Evolutionary conservation across 1,140 invertebrate species (phyloP).

Genomic region (Phenacoccus solenopsis): DNA sequence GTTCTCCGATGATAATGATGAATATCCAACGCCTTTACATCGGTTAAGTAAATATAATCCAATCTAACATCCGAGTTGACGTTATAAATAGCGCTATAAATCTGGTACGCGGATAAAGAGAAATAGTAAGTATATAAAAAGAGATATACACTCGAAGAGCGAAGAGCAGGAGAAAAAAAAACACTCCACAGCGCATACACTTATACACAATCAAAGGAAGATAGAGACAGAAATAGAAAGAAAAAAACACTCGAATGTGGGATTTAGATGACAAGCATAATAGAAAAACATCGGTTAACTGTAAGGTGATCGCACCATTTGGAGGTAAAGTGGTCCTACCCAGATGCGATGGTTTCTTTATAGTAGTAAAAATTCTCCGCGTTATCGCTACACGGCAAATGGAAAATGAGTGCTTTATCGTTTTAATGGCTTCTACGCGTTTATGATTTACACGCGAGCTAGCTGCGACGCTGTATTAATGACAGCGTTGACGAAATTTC

Average conservation of each 20-base stretch:
- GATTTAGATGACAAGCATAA: neutral
- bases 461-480: neutral
- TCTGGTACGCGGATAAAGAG: neutral
- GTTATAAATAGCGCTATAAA: neutral
- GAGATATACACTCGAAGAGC: neutral
- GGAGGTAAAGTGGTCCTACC: neutral
- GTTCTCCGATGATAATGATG: neutral
- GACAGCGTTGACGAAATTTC: neutral
- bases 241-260: neutral
- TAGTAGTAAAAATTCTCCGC: neutral
- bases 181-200: too few relatives aligned
- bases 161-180: too few relatives aligned
- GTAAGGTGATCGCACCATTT: neutral
- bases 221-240: neutral
- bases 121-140: neutral
- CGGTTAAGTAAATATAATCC: neutral
- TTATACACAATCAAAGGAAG: too few relatives aligned
- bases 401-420: neutral
- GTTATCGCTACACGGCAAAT: neutral
- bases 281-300: conserved; percentile 2
- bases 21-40: conserved; percentile 1
- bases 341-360: neutral
- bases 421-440: neutral
- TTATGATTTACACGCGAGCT: conserved; percentile 1
- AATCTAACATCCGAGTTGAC: neutral